These are phyloP conservation scores for Oreortyx pictus DNA, from an alignment of 2,797 vertebrate species.

Conservation along the genomic window DNA sequence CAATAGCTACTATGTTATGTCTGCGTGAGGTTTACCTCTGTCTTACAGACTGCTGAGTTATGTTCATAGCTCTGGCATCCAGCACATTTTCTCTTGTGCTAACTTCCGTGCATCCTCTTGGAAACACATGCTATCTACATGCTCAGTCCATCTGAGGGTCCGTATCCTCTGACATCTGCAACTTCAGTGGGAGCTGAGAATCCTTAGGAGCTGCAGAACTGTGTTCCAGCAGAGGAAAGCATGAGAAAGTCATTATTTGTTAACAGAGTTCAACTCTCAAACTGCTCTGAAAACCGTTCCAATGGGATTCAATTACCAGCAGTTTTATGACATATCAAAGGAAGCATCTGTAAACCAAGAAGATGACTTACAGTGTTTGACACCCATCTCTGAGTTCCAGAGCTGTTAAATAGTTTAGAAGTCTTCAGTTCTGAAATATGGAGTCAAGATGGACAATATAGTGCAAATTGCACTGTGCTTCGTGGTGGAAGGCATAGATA, in stretches of 20 bases:
- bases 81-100: background rate
- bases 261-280: background rate
- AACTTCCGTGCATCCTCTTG: background rate
- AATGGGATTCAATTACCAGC: background rate
- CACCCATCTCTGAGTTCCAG: background rate
- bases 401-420: background rate
- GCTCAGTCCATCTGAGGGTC: background rate
- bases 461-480: background rate
- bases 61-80: background rate
- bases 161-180: background rate
- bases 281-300: background rate
- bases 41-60: background rate
- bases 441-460: background rate
- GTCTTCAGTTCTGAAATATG: background rate
- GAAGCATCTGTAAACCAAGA: background rate
- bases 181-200: accelerated
- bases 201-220: background rate
- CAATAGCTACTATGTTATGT: background rate
- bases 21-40: no score
- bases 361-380: background rate
- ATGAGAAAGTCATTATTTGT: background rate
- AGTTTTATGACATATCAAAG: background rate
- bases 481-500: background rate
- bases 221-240: background rate
- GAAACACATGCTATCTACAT: accelerated